Evolutionary conservation across 2,113 vertebrate genomes (phyloP), one percentile per base, ranked within the genome.

Genomic region (Silurus meridionalis): DNA sequence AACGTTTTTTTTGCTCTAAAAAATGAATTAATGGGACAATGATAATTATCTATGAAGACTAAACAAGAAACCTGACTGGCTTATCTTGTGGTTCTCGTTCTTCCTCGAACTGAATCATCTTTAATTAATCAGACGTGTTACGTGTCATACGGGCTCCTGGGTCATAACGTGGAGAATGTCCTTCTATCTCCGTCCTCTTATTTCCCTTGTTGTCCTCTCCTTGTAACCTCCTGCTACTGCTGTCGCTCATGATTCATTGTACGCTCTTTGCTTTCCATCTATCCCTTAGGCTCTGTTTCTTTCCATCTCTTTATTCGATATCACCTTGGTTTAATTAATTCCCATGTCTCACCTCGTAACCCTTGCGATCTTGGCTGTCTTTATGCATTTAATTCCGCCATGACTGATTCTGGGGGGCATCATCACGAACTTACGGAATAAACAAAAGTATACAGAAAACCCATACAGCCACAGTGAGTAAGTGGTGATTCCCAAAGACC

Each of bases 281-380:
- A 21, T 71, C 64, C 67, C 67, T 60, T 63, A 48, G 58, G 37
- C 55, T 53, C 46, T 81, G 57, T 50, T 64, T 66, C 60, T 25
- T 37, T 79, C 75, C 19, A 66, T 82, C 66, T 50, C n/a, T 55
- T 75, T 19, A n/a, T 25, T 80, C 84, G 10, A 46, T n/a, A 85
- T 85, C 64, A 85, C 77, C 64, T 85, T 23, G 28, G 52, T 60
- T 85, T 85, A 85, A 71, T 80, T 85, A 85, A 67, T 85, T 64
- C 77, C 28, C 53, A 58, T 9, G 14, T 80, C 84, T 85, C 75
- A 66, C 75, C 75, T 60, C 7, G 25, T 85, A 85, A 85, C 50
- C 61, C 25, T 19, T 23, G 19, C 1, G 13, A 64, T 79, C 84
- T 80, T 37, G 23, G 52, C 77, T 37, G 60, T 80, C 58, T 57